These are phyloP conservation scores for Falco columbarius DNA, from an alignment of 2,797 vertebrate species.

Conservation along the genomic window DNA sequence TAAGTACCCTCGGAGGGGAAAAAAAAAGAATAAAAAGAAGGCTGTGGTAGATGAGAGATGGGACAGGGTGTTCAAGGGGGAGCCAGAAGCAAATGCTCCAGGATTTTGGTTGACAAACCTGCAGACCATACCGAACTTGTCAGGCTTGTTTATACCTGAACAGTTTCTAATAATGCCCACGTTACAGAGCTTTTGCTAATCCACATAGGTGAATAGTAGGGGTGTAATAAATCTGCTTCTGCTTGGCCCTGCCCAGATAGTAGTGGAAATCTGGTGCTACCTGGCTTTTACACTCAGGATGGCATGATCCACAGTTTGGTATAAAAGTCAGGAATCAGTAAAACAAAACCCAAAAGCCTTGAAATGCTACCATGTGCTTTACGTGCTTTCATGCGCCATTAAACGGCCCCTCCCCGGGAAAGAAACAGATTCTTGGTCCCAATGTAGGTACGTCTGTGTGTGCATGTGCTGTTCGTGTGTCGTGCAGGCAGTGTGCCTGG, in stretches of 20 bases:
- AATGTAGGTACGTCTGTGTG: not conserved
- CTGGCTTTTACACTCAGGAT: not conserved
- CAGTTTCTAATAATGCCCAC: not conserved
- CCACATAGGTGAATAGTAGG: not conserved
- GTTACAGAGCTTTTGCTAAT: not conserved
- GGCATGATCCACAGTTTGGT: accelerated
- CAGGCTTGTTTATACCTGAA: not conserved
- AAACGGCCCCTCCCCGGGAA: not conserved
- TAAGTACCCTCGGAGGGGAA: conserved; percentile 6
- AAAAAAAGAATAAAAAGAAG: not conserved
- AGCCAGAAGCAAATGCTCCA: not conserved
- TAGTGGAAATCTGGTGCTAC: not conserved
- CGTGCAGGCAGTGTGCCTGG: accelerated
- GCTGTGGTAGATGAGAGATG: not conserved
- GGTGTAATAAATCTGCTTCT: not conserved
- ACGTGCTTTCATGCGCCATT: accelerated
- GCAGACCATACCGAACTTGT: accelerated
- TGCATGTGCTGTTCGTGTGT: not conserved
- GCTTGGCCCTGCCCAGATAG: not conserved
- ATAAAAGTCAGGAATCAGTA: not conserved
- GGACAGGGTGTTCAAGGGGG: not conserved
- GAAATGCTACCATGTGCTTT: not conserved
- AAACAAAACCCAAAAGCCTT: not conserved
- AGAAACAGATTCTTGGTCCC: not conserved
- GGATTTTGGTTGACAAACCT: not conserved